Evolutionary conservation across 2,888 invertebrate species (phyloP).

Genomic region (Theretra japonica): DNA sequence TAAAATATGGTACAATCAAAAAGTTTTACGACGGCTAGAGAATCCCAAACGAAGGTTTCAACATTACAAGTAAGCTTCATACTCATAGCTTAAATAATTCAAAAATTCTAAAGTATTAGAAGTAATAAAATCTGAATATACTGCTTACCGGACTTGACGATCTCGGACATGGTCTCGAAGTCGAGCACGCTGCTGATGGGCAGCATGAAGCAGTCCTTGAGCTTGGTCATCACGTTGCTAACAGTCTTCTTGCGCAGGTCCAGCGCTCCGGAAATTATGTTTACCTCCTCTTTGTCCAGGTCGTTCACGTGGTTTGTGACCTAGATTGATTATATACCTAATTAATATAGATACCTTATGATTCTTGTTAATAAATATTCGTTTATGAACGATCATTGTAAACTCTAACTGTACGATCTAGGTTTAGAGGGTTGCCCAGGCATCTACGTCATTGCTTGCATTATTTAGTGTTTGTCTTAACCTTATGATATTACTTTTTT

Average conservation of each 20-base stretch:
- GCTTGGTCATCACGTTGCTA: conserved; percentile 96
- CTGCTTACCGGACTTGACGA: conserved; percentile 93
- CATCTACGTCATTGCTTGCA: no score
- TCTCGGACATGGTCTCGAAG: conserved; percentile 98
- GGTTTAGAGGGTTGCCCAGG: no score
- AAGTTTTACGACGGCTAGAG: no score
- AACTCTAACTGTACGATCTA: no score
- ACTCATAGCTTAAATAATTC: no score
- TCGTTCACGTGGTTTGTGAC: conserved; percentile 95
- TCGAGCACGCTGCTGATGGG: conserved; percentile 95
- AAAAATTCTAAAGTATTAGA: no score
- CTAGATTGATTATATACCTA: conserved; percentile 66
- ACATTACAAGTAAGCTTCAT: no score
- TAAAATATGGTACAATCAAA: no score
- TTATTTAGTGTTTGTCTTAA: neutral
- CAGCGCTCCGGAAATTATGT: conserved; percentile 95
- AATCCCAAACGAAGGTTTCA: no score
- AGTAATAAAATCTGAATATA: neutral
- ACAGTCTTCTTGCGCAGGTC: conserved; percentile 88
- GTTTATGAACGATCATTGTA: no score
- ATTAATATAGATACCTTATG: neutral
- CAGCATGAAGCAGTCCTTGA: conserved; percentile 98
- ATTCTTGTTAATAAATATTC: no score
- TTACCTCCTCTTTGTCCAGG: conserved; percentile 96
- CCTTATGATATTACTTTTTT: no score